Evolutionary conservation across 2,797 vertebrate species (phyloP).

Genomic region (Rhinogobio ventralis): DNA sequence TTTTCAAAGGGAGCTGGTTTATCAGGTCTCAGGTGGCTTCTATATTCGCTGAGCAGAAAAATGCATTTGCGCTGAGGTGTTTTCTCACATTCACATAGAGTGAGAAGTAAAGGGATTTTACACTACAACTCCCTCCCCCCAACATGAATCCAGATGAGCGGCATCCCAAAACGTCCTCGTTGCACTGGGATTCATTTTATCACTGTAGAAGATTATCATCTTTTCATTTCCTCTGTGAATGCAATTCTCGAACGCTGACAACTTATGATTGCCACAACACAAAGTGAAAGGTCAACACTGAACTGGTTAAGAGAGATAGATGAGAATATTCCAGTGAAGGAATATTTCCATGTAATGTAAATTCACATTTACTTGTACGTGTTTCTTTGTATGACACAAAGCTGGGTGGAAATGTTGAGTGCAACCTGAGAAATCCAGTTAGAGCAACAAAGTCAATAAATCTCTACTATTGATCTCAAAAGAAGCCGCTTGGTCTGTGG

Average conservation of each 20-base stretch:
- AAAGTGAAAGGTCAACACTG: slow-evolving; percentile 51
- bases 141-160: neutral
- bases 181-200: slow-evolving; percentile 39
- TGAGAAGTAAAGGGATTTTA: slow-evolving; percentile 19
- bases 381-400: slow-evolving; percentile 6
- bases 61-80: slow-evolving; percentile 8
- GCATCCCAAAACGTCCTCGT: slow-evolving; percentile 20
- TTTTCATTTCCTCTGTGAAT: slow-evolving; percentile 45
- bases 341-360: slow-evolving; percentile 24
- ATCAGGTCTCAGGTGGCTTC: slow-evolving; percentile 18
- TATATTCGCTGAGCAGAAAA: neutral
- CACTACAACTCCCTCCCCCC: neutral
- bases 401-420: neutral
- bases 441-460: slow-evolving; percentile 39
- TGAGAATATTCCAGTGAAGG: slow-evolving; percentile 34
- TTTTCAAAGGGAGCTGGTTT: slow-evolving; percentile 23
- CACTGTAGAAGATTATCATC: slow-evolving; percentile 35
- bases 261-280: slow-evolving; percentile 43
- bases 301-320: slow-evolving; percentile 39
- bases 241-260: slow-evolving; percentile 7
- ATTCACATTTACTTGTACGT: neutral
- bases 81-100: slow-evolving; percentile 12
- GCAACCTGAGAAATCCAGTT: slow-evolving; percentile 42
- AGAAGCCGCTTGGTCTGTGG: slow-evolving; percentile 38
- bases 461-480: slow-evolving; percentile 40